These are phyloP conservation scores for Glyptemys insculpta DNA, from an alignment of 2,797 vertebrate genomes.

Conservation along the genomic window DNA sequence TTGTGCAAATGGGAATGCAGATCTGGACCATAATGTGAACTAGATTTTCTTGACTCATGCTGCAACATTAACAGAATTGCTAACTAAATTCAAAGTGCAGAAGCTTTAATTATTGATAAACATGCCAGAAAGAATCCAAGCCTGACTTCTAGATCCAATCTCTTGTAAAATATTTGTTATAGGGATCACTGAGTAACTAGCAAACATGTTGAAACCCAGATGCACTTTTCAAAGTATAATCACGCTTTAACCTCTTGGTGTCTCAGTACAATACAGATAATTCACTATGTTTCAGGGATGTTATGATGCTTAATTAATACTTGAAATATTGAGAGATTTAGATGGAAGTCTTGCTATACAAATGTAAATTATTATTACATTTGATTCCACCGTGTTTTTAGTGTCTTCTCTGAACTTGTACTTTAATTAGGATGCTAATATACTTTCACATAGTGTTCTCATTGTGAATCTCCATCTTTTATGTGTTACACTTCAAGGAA, in stretches of 20 bases:
- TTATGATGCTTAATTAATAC: neutral
- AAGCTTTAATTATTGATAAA: too few species aligned
- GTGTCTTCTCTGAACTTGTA: neutral
- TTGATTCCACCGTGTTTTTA: neutral
- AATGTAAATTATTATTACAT: neutral
- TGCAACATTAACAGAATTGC: too few species aligned
- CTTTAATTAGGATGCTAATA: rapidly evolving
- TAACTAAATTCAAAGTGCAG: too few species aligned
- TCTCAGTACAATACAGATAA: neutral
- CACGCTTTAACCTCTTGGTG: neutral
- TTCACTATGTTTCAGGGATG: neutral
- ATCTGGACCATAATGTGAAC: too few species aligned
- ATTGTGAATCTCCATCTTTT: neutral
- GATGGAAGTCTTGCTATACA: neutral
- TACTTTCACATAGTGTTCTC: neutral
- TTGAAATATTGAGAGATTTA: neutral
- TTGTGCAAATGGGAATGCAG: too few species aligned
- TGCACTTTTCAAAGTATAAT: neutral
- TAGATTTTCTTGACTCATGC: too few species aligned
- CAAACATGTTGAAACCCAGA: too few species aligned
- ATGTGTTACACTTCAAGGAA: neutral
- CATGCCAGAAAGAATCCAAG: too few species aligned
- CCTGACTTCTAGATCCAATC: too few species aligned
- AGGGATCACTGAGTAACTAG: too few species aligned
- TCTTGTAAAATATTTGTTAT: too few species aligned